Conservation (phyloP, 2,797 vertebrate species). For the Triplophysa yarkandensis region DNA sequence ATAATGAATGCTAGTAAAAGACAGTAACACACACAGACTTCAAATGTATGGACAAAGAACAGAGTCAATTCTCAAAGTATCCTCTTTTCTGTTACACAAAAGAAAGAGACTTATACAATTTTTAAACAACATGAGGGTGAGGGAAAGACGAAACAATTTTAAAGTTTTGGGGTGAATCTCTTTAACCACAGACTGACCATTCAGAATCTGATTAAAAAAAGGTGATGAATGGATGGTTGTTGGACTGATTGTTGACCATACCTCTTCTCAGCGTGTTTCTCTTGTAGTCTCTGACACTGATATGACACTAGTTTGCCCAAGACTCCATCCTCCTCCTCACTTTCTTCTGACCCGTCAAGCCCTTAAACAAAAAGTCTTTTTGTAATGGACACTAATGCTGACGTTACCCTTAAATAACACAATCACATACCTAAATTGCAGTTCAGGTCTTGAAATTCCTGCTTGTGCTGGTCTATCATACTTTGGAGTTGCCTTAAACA, state of each 20-base stretch:
- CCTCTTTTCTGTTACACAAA: too few relatives aligned
- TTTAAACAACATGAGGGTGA: too few relatives aligned
- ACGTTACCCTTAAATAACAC: background rate
- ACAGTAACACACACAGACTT: too few relatives aligned
- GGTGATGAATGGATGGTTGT: background rate
- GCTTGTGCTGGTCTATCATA: conserved; percentile 48
- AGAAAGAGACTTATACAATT: too few relatives aligned
- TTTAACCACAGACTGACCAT: too few relatives aligned
- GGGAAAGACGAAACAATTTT: too few relatives aligned
- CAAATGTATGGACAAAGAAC: too few relatives aligned
- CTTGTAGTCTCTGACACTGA: conserved; percentile 84
- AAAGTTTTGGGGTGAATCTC: too few relatives aligned
- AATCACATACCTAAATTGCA: conserved; percentile 50
- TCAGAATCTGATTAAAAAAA: too few relatives aligned
- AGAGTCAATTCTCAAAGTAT: too few relatives aligned
- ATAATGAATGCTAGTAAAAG: too few relatives aligned
- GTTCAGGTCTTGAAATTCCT: conserved; percentile 46
- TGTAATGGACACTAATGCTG: background rate
- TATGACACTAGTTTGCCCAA: conserved; percentile 82
- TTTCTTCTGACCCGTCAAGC: conserved; percentile 98
- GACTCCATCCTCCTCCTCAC: conserved; percentile 84
- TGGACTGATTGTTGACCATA: background rate
- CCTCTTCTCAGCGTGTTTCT: conserved; percentile 76
- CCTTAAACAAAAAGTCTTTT: conserved; percentile 71
- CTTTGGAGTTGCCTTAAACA: conserved; percentile 50